phyloP scores from a whole-genome alignment of 2,797 vertebrate species.

The Enteromius mattozi region DNA sequence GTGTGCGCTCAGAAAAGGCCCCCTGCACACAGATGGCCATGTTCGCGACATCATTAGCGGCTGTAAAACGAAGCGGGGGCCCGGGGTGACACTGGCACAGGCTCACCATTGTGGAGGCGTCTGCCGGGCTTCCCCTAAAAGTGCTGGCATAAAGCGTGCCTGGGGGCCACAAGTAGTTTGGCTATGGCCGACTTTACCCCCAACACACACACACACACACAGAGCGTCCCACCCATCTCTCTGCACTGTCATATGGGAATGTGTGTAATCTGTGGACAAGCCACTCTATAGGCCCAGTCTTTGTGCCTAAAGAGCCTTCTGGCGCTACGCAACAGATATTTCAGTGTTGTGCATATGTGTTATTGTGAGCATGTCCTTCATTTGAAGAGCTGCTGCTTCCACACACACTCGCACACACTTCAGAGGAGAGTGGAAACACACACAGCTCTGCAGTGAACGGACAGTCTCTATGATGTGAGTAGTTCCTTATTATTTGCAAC shows the following conservation, averaged over 20 bases:
- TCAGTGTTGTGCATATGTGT: conserved; percentile 22
- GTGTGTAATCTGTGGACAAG: conserved; percentile 24
- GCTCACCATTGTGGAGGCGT: conserved; percentile 74
- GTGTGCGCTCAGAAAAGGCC: conserved; percentile 6
- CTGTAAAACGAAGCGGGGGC: conserved; percentile 24
- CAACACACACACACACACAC: conserved; percentile 25
- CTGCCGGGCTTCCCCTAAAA: conserved; percentile 65
- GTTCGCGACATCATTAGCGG: conserved; percentile 36
- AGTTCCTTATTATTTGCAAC: neutral
- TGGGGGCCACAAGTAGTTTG: conserved; percentile 38
- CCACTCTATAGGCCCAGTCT: conserved; percentile 10
- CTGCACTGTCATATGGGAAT: conserved; percentile 23
- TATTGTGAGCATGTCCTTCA: conserved; percentile 4
- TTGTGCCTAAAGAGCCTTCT: conserved; percentile 22
- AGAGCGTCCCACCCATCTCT: conserved; percentile 13
- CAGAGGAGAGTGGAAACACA: conserved; percentile 8
- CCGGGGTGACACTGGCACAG: conserved; percentile 71
- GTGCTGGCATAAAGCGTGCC: conserved; percentile 36
- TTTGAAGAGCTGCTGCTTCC: conserved; percentile 12
- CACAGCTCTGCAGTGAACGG: neutral
- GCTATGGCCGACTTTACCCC: conserved; percentile 34
- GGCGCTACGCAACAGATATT: conserved; percentile 30
- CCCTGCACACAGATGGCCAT: conserved; percentile 48
- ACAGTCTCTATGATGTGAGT: conserved; percentile 31
- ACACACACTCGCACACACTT: conserved; percentile 9